Conservation (phyloP, 2,113 vertebrate species). For the human region GRCh38 chr2:198658001-198658500, state of each 20-base stretch:
- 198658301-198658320: slow-evolving; percentile 79
- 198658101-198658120: slow-evolving; percentile 39
- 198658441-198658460: slow-evolving; percentile 91
- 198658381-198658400: slow-evolving; percentile 91
- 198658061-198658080: neutral
- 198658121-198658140: slow-evolving; percentile 21
- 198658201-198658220: slow-evolving; percentile 53
- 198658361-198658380: slow-evolving; percentile 90
- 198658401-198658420: slow-evolving; percentile 92
- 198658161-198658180: slow-evolving; percentile 56
- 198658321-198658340: slow-evolving; percentile 86
- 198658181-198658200: slow-evolving; percentile 53
- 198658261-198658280: slow-evolving; percentile 64
- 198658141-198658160: slow-evolving; percentile 30
- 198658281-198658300: slow-evolving; percentile 76
- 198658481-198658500: slow-evolving; percentile 93
- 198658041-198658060: neutral
- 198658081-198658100: neutral
- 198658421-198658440: slow-evolving; percentile 90
- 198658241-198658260: slow-evolving; percentile 34
- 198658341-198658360: slow-evolving; percentile 90
- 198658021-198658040: neutral
- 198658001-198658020: neutral
- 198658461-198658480: slow-evolving; percentile 92
- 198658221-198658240: slow-evolving; percentile 56